phyloP scores from a whole-genome alignment of 2,113 vertebrate genomes.

The Oreochromis tanganicae region DNA sequence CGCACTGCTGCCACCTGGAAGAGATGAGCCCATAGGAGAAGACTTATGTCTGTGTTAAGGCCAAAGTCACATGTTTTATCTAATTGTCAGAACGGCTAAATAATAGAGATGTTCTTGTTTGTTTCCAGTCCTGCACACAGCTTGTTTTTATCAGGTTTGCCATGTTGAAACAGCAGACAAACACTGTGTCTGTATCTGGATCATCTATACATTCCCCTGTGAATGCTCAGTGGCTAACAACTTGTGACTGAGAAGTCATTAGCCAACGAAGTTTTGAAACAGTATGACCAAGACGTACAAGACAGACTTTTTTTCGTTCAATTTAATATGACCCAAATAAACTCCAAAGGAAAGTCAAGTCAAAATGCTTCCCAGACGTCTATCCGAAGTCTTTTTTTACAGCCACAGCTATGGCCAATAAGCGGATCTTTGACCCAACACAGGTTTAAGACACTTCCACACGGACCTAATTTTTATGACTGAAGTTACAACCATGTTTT shows the following conservation, averaged over 20 bases:
- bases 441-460: neutral
- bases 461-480: neutral
- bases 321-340: neutral
- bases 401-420: neutral
- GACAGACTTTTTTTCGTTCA: neutral
- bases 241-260: neutral
- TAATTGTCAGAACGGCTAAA: neutral
- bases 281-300: neutral
- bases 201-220: neutral
- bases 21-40: neutral
- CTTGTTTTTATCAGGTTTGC: neutral
- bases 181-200: neutral
- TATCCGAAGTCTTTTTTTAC: neutral
- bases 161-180: neutral
- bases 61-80: neutral
- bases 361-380: neutral
- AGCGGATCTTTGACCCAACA: neutral
- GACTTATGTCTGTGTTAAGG: neutral
- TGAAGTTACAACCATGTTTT: neutral
- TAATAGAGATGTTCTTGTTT: neutral
- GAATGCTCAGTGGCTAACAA: neutral
- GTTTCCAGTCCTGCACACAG: neutral
- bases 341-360: neutral
- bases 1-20: conserved; percentile 74
- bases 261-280: neutral